Evolutionary conservation across 2,888 invertebrate genomes (phyloP).

Genomic region (Matsumyia berberina): DNA sequence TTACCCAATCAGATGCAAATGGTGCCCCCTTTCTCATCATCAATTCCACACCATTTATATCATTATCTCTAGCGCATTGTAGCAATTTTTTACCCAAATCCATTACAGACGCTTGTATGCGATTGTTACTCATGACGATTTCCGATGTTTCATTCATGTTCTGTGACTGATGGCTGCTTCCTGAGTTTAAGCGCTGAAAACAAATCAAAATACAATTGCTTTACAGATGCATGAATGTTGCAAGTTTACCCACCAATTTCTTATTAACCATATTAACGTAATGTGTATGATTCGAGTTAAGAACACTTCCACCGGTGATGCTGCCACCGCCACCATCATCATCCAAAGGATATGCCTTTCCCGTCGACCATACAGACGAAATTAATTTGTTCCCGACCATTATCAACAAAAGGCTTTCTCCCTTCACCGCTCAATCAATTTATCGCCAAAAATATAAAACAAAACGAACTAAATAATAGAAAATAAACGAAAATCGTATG

Average conservation of each 20-base stretch:
- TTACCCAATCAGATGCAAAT: constrained; percentile 96
- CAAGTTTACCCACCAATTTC: constrained; percentile 38
- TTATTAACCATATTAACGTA: constrained; percentile 43
- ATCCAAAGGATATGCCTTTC: constrained; percentile 81
- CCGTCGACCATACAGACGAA: constrained; percentile 81
- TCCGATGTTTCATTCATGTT: constrained; percentile 47
- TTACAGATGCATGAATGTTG: neutral
- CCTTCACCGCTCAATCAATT: too few relatives aligned
- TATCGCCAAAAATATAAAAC: constrained; percentile 32
- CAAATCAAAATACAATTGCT: neutral
- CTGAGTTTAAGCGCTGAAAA: constrained; percentile 48
- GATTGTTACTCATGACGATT: constrained; percentile 53
- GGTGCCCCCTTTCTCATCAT: constrained; percentile 95
- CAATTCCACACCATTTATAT: constrained; percentile 90
- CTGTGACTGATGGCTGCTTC: neutral
- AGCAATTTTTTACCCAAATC: constrained; percentile 94
- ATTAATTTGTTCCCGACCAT: constrained; percentile 81
- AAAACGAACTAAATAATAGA: constrained; percentile 69
- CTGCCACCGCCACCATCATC: constrained; percentile 27
- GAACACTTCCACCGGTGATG: constrained; percentile 41
- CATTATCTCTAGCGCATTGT: constrained; percentile 91
- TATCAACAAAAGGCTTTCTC: neutral
- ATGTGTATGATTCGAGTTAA: constrained; percentile 43
- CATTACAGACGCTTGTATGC: constrained; percentile 83
- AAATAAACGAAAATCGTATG: constrained; percentile 68